These are phyloP conservation scores for Heteropelma amictum DNA, from an alignment of 2,888 invertebrate species.

Conservation along the genomic window DNA sequence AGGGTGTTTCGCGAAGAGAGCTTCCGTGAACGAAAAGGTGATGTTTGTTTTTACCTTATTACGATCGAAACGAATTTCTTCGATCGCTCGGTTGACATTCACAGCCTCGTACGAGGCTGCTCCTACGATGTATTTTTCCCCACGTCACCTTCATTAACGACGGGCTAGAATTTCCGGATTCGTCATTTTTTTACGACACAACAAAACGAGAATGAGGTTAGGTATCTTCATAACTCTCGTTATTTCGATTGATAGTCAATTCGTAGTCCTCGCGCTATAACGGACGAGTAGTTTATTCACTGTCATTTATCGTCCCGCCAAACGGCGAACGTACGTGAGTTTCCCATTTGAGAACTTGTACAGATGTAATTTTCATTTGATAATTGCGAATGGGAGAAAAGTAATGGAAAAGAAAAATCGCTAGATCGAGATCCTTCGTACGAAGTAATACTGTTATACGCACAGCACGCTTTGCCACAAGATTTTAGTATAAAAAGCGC, in stretches of 20 bases:
- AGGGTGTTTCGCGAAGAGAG: too few species aligned
- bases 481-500: not conserved
- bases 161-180: constrained; percentile 8
- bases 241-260: not conserved
- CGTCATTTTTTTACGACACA: constrained; percentile 17
- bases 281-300: too few species aligned
- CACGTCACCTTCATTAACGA: constrained; percentile 54
- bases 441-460: too few species aligned
- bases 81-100: constrained; percentile 20
- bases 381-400: too few species aligned
- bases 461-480: too few species aligned
- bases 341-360: too few species aligned
- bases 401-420: too few species aligned
- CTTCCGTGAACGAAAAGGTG: too few species aligned
- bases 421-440: too few species aligned
- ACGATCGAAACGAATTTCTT: constrained; percentile 22
- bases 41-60: constrained; percentile 44
- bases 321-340: too few species aligned
- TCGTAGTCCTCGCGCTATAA: too few species aligned
- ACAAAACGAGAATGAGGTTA: constrained; percentile 5
- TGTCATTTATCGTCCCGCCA: constrained; percentile 53
- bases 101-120: constrained; percentile 52
- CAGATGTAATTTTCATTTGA: too few species aligned
- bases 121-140: constrained; percentile 35
- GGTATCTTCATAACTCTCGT: constrained; percentile 15